Evolutionary conservation across 2,113 vertebrate species (phyloP), one percentile per base, ranked within the genome.

Genomic region (Poeciliopsis occidentalis): DNA sequence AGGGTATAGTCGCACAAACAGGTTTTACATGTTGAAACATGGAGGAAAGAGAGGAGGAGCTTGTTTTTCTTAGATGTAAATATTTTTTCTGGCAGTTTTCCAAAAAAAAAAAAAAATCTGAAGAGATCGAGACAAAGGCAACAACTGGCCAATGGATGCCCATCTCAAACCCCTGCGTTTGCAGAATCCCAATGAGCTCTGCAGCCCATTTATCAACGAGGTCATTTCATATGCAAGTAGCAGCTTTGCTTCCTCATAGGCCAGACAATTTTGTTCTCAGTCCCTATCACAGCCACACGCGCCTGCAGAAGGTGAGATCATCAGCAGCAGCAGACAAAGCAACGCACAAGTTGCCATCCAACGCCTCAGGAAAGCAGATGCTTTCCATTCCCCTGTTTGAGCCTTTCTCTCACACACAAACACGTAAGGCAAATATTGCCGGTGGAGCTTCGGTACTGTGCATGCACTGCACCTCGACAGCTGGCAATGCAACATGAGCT

Each of bases 121-220:
- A 32, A 76, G 75, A 89, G 80, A 91, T 89, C 93, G 77, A 92
- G 86, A 92, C 92, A 94, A 94, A 94, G 89, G 83, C 81, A 86
- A 81, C 83, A 86, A 85, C 81, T 86, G 83, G 77, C 80, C 85
- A 83, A 85, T 81, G 80, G 80, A 47, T 54, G 82, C 37, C 75
- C 84, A 83, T 72, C 85, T 90, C 80, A 87, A 81, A 87, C 63
- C 82, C 78, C 75, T 73, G 71, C 70, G 78, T 75, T 87, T 60
- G 80, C 78, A 4, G 81, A 88, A 91, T 90, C 69, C 7, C 79
- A 91, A 92, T 88, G 78, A 91, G 71, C 17, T 61, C 39, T 17
- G 30, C n/a, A 71, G 75, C 67, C 79, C 89, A 84, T 91, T 90
- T 82, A 92, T 92, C 92, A 92, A 89, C 85, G 37, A 74, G 87